A percentile compares a stretch with the other conserved stretches of the same genome.
phyloP scores from a whole-genome alignment of 2,888 invertebrate genomes.

The Tineola bisselliella region DNA sequence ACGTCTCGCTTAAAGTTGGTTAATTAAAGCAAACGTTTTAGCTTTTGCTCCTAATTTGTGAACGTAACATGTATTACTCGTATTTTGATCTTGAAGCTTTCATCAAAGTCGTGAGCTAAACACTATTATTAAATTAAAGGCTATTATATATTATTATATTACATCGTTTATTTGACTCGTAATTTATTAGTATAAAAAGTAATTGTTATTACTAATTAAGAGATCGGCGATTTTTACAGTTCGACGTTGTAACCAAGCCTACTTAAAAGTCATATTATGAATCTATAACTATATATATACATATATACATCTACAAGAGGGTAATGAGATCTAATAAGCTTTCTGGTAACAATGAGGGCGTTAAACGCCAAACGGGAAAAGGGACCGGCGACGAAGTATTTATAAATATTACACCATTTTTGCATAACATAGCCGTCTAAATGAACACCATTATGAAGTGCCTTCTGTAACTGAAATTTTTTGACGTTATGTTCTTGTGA shows the following conservation, averaged over 20 bases:
- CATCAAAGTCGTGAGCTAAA: not conserved
- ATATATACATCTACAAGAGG: constrained; percentile 24
- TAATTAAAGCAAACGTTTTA: constrained; percentile 4
- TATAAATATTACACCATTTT: constrained; percentile 32
- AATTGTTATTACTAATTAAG: too few relatives aligned
- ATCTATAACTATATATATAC: too few relatives aligned
- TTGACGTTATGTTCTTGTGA: not conserved
- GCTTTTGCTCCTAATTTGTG: not conserved
- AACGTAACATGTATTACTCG: not conserved
- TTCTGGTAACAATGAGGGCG: constrained; percentile 27
- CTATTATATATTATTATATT: too few relatives aligned
- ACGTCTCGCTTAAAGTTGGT: constrained; percentile 3
- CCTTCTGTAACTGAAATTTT: constrained; percentile 12
- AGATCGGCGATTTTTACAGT: too few relatives aligned
- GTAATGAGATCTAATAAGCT: constrained; percentile 39
- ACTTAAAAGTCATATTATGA: too few relatives aligned
- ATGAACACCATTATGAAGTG: constrained; percentile 19
- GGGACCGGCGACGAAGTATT: constrained; percentile 26
- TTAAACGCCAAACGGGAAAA: constrained; percentile 24
- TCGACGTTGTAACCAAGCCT: too few relatives aligned
- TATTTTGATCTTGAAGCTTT: not conserved
- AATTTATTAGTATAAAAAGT: not conserved
- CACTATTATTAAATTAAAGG: not conserved
- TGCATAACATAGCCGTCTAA: constrained; percentile 22
- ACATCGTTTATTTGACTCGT: not conserved